Evolutionary conservation across 2,888 invertebrate genomes (phyloP).

Genomic region (Stenchaetothrips biformis): DNA sequence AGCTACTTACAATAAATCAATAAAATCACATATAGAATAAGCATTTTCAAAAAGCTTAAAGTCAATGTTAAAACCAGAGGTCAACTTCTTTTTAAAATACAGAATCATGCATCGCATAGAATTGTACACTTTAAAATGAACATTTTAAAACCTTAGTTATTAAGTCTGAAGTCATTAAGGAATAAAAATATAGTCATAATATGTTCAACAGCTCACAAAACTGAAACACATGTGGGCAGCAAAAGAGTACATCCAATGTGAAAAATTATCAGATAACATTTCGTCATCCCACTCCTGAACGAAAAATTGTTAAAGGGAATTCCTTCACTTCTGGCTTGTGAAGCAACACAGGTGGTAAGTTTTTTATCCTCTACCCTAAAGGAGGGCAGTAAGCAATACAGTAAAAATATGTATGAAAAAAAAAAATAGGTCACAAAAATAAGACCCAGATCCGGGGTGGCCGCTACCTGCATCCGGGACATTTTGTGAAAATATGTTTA

Average conservation of each 20-base stretch:
- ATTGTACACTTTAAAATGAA: no score
- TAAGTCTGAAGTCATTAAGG: no score
- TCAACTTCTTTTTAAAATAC: no score
- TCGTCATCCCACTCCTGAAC: background rate
- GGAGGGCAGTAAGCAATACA: no score
- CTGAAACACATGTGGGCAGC: background rate
- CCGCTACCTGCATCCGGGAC: background rate
- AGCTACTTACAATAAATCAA: no score
- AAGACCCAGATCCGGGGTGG: background rate
- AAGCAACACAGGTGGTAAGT: background rate
- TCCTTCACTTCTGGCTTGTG: slow-evolving; percentile 9
- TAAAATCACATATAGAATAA: no score
- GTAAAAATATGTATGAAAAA: background rate
- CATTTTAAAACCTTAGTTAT: no score
- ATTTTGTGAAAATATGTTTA: background rate
- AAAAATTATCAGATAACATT: no score
- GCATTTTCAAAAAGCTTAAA: no score
- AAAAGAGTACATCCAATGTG: background rate
- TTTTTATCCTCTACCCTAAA: background rate
- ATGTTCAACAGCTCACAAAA: background rate
- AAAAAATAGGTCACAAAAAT: background rate
- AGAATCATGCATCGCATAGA: no score
- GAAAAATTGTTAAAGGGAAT: background rate
- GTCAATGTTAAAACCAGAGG: no score
- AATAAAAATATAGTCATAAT: background rate